Conservation (phyloP, 2,888 invertebrate species). For the Ecliptopera silaceata region DNA sequence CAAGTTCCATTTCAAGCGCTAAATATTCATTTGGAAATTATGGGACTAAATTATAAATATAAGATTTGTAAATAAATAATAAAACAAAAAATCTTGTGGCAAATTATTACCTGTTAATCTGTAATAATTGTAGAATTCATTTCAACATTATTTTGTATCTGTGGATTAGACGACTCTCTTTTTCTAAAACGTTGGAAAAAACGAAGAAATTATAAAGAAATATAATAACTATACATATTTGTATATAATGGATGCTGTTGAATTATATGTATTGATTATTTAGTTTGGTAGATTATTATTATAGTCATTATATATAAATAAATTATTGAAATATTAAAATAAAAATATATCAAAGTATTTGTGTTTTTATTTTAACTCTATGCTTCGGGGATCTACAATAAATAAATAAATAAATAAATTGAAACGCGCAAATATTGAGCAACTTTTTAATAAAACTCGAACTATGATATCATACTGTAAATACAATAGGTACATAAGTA, state of each 20-base stretch:
- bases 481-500: too few species aligned
- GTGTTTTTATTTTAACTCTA: conserved; percentile 29
- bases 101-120: conserved; percentile 78
- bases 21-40: conserved; percentile 71
- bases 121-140: conserved; percentile 65
- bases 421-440: conserved; percentile 60
- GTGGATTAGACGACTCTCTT: conserved; percentile 53
- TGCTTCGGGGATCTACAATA: too few species aligned
- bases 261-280: conserved; percentile 77
- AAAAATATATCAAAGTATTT: conserved; percentile 77
- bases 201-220: conserved; percentile 52
- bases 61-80: conserved; percentile 79
- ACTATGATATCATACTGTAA: conserved; percentile 74
- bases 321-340: conserved; percentile 72
- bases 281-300: conserved; percentile 81
- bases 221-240: conserved; percentile 77
- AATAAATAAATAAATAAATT: too few species aligned
- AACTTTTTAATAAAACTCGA: conserved; percentile 77
- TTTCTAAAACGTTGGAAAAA: conserved; percentile 59
- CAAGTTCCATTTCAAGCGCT: conserved; percentile 54
- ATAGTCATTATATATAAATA: conserved; percentile 81
- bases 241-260: conserved; percentile 82
- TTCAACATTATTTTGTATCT: conserved; percentile 71
- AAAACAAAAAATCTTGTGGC: conserved; percentile 74
- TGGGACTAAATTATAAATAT: conserved; percentile 79